phyloP scores from a whole-genome alignment of 2,888 invertebrate species.

The Magallana nippona region DNA sequence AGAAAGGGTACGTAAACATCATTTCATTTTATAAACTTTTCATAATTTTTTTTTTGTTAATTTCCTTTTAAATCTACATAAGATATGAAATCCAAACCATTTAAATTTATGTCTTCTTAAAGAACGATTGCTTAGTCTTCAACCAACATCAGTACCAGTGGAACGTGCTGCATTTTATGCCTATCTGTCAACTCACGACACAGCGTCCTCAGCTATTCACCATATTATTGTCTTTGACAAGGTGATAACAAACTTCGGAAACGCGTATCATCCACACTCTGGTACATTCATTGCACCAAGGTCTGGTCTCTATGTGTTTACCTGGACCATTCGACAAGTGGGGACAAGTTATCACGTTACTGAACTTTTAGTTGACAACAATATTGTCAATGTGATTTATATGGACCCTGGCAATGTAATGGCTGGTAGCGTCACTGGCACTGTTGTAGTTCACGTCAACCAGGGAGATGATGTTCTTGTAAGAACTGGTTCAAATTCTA shows the following conservation, averaged over 20 bases:
- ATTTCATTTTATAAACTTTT: too few species aligned
- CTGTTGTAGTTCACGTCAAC: background rate
- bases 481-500: background rate
- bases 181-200: background rate
- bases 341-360: background rate
- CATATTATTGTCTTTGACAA: background rate
- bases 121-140: background rate
- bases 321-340: background rate
- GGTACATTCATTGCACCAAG: background rate
- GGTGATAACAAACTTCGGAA: background rate
- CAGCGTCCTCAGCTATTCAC: background rate
- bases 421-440: background rate
- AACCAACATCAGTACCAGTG: background rate
- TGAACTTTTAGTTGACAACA: background rate
- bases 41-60: too few species aligned
- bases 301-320: constrained; percentile 1
- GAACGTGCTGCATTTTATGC: background rate
- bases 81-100: background rate
- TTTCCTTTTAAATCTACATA: too few species aligned
- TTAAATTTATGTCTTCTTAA: background rate
- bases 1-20: too few species aligned
- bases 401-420: background rate
- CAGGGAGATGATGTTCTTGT: background rate
- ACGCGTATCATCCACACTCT: background rate
- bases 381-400: background rate